Percentiles rank a stretch among this genome's conserved stretches.
Evolutionary conservation across 2,888 invertebrate genomes (phyloP).

Genomic region (Metallyticus violacea): DNA sequence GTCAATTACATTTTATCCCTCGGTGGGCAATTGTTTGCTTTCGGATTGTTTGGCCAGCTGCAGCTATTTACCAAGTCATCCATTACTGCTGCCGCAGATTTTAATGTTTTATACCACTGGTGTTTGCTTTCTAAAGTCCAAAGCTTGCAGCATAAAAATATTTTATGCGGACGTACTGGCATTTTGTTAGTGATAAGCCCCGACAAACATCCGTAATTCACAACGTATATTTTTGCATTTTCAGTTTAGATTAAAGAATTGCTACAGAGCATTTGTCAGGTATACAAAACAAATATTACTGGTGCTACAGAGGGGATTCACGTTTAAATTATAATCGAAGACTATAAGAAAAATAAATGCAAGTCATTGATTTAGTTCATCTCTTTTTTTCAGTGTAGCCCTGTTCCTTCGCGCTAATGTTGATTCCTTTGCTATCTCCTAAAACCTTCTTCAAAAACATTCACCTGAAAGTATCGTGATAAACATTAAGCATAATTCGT

Average conservation of each 20-base stretch:
- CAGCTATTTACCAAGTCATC: neutral
- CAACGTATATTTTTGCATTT: neutral
- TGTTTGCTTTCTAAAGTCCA: neutral
- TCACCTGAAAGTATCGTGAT: too few species aligned
- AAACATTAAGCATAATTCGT: too few species aligned
- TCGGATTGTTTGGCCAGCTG: neutral
- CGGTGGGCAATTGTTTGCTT: neutral
- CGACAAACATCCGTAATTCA: neutral
- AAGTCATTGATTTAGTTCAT: too few species aligned
- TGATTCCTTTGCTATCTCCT: too few species aligned
- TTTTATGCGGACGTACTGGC: neutral
- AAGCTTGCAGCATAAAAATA: neutral
- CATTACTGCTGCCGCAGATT: neutral
- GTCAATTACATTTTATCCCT: neutral
- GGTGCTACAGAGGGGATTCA: too few species aligned
- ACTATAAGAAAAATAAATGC: too few species aligned
- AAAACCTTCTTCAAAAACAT: too few species aligned
- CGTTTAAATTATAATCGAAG: too few species aligned
- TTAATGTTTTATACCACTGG: neutral
- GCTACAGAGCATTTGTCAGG: neutral
- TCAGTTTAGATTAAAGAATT: too few species aligned
- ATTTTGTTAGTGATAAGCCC: neutral
- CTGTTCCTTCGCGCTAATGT: too few species aligned
- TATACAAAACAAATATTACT: too few species aligned
- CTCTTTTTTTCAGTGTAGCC: too few species aligned